These are phyloP conservation scores for Sebastes matsubarae DNA, from an alignment of 2,797 vertebrate genomes.

Conservation along the genomic window DNA sequence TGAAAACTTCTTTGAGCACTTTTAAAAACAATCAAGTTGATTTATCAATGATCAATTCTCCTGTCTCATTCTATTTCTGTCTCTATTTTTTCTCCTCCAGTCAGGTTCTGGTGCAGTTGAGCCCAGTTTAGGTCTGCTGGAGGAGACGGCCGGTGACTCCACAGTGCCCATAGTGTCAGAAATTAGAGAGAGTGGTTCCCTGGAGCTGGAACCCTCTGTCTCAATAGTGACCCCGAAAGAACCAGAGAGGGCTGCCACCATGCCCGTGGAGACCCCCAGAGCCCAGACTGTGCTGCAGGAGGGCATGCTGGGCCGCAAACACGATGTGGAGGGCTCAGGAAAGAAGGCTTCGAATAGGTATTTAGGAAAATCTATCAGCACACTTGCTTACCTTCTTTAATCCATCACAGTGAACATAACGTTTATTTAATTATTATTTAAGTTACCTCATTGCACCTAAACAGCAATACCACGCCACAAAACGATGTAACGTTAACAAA, in stretches of 20 bases:
- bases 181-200: slow-evolving; percentile 74
- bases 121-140: slow-evolving; percentile 62
- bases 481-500: background rate
- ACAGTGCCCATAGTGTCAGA: slow-evolving; percentile 64
- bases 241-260: slow-evolving; percentile 83
- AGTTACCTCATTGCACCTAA: background rate
- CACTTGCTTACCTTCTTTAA: background rate
- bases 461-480: background rate
- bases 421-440: background rate
- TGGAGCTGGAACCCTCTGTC: slow-evolving; percentile 73
- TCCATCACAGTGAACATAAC: background rate
- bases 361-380: background rate
- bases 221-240: slow-evolving; percentile 60
- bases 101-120: slow-evolving; percentile 65
- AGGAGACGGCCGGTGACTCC: slow-evolving; percentile 69
- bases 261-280: slow-evolving; percentile 78
- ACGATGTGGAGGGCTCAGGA: slow-evolving; percentile 89
- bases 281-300: slow-evolving; percentile 83
- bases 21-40: background rate
- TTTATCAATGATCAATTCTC: too few species aligned
- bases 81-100: slow-evolving; percentile 35
- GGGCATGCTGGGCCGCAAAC: slow-evolving; percentile 91
- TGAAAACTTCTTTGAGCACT: background rate
- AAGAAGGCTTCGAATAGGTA: slow-evolving; percentile 95
- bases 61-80: background rate